Evolutionary conservation across 2,888 invertebrate species (phyloP), one percentile per base, ranked within the genome.

Genomic region (Epiblema foenella): DNA sequence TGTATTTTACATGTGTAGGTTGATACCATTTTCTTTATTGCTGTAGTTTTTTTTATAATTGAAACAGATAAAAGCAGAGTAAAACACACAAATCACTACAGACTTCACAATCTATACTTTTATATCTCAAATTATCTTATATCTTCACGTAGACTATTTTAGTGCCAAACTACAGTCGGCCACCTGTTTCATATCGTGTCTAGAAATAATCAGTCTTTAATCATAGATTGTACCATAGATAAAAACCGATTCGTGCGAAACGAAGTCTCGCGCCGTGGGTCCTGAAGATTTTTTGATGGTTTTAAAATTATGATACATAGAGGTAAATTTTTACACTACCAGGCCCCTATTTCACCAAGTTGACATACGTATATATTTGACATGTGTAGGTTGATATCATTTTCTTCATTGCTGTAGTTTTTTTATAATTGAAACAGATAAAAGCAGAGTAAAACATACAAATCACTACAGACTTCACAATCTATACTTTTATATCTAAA

Each of bases 121-220:
- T 64, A n/a, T 24, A 64, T 64, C 64, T 64, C 10, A n/a, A 15
- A 24, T 20, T 64, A 64, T 64, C 64, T 39, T 24, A 54, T 52
- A 64, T 54, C 64, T 39, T 37, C 52, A 37, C 51, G 37, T 15
- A 59, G 64, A 39, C 39, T 54, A 56, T 46, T 65, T 29, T 46
- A 46, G 24, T 12, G 20, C n/a, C 24, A 52, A 66, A 63, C 33
- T 46, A 42, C 51, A 66, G 70, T 52, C 70, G 60, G 52, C 57
- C 54, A 66, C 59, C 51, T 59, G 70, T 18, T 51, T 52, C 58
- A 70, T 70, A 66, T 60, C 70, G 65, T 70, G 70, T 51, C 70
- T 70, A 66, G 70, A 46, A 54, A 54, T 59, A 70, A 70, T 70
- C 70, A 70, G 59, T 60, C 37, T 24, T 52, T 65, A 42, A 70